Percentiles rank a stretch among this genome's conserved stretches.
Evolutionary conservation across 2,797 vertebrate genomes (phyloP).

Genomic region (Enteromius trimaculatus): DNA sequence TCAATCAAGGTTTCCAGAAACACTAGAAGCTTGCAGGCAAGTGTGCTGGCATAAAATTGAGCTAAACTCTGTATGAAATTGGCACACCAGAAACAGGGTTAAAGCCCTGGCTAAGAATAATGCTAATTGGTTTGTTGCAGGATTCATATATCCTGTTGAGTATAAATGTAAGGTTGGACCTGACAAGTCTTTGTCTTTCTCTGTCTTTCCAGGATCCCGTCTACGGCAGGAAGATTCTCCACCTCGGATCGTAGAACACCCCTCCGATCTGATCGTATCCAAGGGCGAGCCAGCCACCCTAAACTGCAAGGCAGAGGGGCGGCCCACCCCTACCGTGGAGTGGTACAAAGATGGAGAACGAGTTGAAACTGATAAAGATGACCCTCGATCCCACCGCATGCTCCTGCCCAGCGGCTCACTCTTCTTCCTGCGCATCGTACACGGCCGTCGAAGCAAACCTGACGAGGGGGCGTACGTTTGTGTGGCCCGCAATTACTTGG

Average conservation of each 20-base stretch:
- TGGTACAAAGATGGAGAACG: slow-evolving; percentile 99
- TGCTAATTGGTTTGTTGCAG: background rate
- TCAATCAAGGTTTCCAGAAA: background rate
- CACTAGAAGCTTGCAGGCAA: background rate
- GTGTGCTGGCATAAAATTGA: background rate
- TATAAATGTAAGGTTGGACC: background rate
- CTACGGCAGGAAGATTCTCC: slow-evolving; percentile 97
- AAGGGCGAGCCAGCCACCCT: slow-evolving; percentile 98
- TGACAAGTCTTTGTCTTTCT: slow-evolving; percentile 18
- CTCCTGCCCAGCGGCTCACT: slow-evolving; percentile 95
- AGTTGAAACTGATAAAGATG: slow-evolving; percentile 96
- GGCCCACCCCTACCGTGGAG: slow-evolving; percentile 93
- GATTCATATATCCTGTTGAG: background rate
- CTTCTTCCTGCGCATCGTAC: slow-evolving; percentile 96
- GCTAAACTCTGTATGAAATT: background rate
- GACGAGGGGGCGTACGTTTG: slow-evolving; percentile 97
- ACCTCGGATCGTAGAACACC: slow-evolving; percentile 96
- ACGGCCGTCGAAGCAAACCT: slow-evolving; percentile 94
- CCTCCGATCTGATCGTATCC: slow-evolving; percentile 98
- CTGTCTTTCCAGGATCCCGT: slow-evolving; percentile 86
- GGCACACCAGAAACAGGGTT: background rate
- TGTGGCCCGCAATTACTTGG: slow-evolving; percentile 97
- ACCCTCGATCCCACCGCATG: slow-evolving; percentile 96
- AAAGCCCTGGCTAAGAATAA: background rate
- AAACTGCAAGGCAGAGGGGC: slow-evolving; percentile 97